Percentiles rank a stretch among this genome's conserved stretches.
Conservation (phyloP, 2,797 vertebrate species). For the Dicrostonyx torquatus region DNA sequence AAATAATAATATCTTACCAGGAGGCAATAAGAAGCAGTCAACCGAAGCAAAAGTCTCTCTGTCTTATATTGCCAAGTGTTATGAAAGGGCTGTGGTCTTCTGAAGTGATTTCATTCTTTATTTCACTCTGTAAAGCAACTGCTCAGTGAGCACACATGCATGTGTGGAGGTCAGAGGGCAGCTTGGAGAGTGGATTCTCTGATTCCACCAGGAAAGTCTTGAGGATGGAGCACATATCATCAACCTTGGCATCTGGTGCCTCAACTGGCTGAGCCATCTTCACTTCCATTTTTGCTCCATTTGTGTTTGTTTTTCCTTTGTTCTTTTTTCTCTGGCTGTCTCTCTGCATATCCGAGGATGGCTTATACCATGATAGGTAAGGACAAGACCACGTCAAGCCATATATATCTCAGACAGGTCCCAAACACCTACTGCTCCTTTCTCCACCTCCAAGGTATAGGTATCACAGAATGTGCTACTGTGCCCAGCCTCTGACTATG, state of each 20-base stretch:
- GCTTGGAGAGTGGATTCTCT: background rate
- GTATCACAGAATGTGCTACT: background rate
- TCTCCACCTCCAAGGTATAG: background rate
- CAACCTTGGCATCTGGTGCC: background rate
- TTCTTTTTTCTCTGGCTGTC: background rate
- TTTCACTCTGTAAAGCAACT: conserved; percentile 8
- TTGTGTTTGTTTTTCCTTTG: background rate
- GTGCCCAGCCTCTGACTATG: background rate
- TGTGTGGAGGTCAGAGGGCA: background rate
- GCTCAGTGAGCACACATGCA: fast-evolving
- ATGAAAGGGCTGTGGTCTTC: background rate
- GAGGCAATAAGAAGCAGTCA: background rate
- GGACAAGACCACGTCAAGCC: background rate
- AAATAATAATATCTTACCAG: background rate
- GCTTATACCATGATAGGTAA: background rate
- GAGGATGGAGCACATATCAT: background rate
- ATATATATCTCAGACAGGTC: background rate
- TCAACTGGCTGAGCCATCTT: too few species aligned
- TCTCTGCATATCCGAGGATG: background rate
- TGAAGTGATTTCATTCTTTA: conserved; percentile 13
- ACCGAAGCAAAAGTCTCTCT: background rate
- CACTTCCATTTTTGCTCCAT: background rate
- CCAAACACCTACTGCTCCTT: background rate
- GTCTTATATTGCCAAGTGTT: background rate
- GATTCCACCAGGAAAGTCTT: too few species aligned